A percentile compares a stretch with the other conserved stretches of the same genome.
Evolutionary conservation across 1,140 invertebrate species (phyloP).

Genomic region (Zaprionus vittiger): DNA sequence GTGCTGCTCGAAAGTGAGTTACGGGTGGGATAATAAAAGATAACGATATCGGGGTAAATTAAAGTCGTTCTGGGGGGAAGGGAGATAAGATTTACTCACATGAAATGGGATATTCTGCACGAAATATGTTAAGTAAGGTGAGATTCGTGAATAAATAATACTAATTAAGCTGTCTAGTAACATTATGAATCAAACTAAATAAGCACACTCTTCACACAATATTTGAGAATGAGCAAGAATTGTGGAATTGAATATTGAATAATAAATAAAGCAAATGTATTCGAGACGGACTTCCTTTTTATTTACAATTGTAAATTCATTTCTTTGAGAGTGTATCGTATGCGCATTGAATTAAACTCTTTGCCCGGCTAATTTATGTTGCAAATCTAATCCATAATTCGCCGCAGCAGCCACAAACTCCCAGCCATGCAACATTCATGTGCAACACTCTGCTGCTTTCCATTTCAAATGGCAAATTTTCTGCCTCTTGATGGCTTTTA

Average conservation of each 20-base stretch:
- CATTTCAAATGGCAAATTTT: slow-evolving; percentile 31
- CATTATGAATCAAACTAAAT: not conserved
- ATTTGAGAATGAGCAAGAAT: not conserved
- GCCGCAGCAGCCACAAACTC: not conserved
- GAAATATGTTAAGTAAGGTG: not conserved
- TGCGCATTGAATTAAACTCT: not conserved
- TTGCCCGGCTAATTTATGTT: not conserved
- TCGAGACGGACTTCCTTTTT: not conserved
- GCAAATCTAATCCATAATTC: slow-evolving; percentile 2
- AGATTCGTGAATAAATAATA: not conserved
- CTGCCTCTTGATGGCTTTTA: slow-evolving; percentile 10
- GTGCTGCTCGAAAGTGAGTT: slow-evolving; percentile 11
- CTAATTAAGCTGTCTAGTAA: not conserved
- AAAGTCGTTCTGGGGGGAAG: not conserved
- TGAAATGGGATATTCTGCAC: not conserved
- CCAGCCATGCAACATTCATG: slow-evolving; percentile 3
- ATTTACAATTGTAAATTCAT: not conserved
- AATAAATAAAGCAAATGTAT: not conserved
- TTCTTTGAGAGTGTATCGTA: not conserved
- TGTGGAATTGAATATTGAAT: not conserved
- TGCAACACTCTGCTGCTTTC: not conserved
- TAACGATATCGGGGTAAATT: not conserved
- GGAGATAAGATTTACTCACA: not conserved
- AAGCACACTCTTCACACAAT: not conserved
- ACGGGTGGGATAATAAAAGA: not conserved